Evolutionary conservation across 2,113 vertebrate species (phyloP), one percentile per base, ranked within the genome.

Genomic region (Psittacula cyanocephala): DNA sequence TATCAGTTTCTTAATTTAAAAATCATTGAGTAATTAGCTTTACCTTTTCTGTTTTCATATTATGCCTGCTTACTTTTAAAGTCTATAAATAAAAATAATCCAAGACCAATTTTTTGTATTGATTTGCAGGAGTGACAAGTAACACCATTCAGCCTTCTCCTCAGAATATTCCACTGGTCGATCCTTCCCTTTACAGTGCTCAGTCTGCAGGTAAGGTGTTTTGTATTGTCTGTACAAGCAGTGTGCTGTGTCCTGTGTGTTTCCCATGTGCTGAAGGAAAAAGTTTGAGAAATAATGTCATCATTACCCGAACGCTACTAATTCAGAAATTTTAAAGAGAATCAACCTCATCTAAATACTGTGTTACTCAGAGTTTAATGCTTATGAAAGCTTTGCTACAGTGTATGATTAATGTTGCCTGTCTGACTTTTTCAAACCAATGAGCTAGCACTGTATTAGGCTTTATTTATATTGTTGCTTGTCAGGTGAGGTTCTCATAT

Each of bases 61-160:
- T 81, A 29, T 17, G 13, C 88, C 33, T 89, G 17, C 37, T 47
- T 64, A 22, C 18, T 93, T 82, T 85, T 62, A n/a, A 88, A 35
- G 19, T 60, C 13, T 65, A 2, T 90, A 59, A 87, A 62, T 91
- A 75, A 95, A 82, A 95, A 16, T 75, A 89, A 87, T 12, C 46
- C 11, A 70, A 59, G 72, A n/a, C 43, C 14, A 27, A 27, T 50
- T 95, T 57, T 37, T 90, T 96, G 9, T 86, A 62, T 69, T 95
- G 28, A 43, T 96, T 95, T 96, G 19, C 97, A 98, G 98, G 98
- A 97, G 98, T 98, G 75, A 91, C 98, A 28, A 97, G 94, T 81
- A 99, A 98, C 94, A 98, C 99, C 35, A 89, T 98, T 95, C 98
- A 98, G 20, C 98, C 99, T 91, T 52, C 98, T 88, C 98, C 99